A percentile compares a stretch with the other conserved stretches of the same genome.
These are phyloP conservation scores for Prenolepis imparis DNA, from an alignment of 2,888 invertebrate species.

Conservation along the genomic window DNA sequence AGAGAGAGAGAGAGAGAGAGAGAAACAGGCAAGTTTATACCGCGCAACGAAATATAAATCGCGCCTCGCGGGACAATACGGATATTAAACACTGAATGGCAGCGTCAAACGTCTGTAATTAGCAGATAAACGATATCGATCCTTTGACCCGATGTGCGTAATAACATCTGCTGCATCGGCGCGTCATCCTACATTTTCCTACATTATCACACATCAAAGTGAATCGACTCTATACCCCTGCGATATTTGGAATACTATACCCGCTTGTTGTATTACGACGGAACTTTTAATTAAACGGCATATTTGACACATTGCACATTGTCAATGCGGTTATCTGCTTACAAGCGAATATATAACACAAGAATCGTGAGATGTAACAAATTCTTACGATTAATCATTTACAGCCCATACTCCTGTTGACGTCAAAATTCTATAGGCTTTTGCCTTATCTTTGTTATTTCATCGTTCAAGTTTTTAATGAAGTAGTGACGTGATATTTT, in stretches of 20 bases:
- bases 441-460: constrained; percentile 5
- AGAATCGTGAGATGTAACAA: background rate
- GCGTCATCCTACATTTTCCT: constrained; percentile 35
- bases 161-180: constrained; percentile 45
- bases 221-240: background rate
- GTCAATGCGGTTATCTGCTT: background rate
- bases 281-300: constrained; percentile 52
- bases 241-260: constrained; percentile 20
- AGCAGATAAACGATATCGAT: constrained; percentile 46
- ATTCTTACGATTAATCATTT: background rate
- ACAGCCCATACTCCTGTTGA: background rate
- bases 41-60: constrained; percentile 36
- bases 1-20: background rate
- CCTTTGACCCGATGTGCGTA: constrained; percentile 37
- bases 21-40: background rate
- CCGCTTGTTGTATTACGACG: background rate
- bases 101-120: constrained; percentile 46
- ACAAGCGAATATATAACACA: background rate
- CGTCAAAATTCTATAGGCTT: background rate
- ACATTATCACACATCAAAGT: constrained; percentile 45
- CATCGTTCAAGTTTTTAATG: constrained; percentile 39
- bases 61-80: constrained; percentile 24
- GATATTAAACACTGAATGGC: constrained; percentile 43
- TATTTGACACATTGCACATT: constrained; percentile 29
- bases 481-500: constrained; percentile 33